These are phyloP conservation scores for Ceramica pisi DNA, from an alignment of 2,888 invertebrate genomes.

Conservation along the genomic window DNA sequence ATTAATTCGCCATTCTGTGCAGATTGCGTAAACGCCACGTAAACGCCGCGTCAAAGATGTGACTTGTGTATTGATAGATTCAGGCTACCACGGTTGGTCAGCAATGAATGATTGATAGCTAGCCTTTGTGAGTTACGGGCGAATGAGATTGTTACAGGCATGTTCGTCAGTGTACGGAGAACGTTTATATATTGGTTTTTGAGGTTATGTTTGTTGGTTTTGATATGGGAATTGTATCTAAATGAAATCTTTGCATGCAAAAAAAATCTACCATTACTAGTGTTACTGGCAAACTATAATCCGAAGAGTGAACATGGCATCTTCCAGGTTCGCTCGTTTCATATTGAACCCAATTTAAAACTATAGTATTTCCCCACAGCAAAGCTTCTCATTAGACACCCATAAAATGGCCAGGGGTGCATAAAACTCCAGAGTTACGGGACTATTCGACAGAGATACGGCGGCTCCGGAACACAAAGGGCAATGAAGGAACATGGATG, in stretches of 20 bases:
- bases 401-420: too few species aligned
- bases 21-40: constrained; percentile 62
- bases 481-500: too few species aligned
- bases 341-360: too few species aligned
- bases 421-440: too few species aligned
- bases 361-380: too few species aligned
- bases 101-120: constrained; percentile 61
- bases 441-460: too few species aligned
- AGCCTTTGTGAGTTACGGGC: constrained; percentile 49
- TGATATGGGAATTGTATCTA: not conserved
- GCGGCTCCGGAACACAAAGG: too few species aligned
- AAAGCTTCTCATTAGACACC: too few species aligned
- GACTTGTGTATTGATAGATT: constrained; percentile 61
- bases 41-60: constrained; percentile 54
- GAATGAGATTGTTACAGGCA: constrained; percentile 29
- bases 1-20: constrained; percentile 66
- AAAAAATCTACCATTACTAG: not conserved
- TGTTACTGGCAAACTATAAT: not conserved
- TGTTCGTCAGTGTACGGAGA: not conserved
- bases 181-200: constrained; percentile 25
- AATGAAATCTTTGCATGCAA: not conserved
- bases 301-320: not conserved
- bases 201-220: not conserved
- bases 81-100: constrained; percentile 35
- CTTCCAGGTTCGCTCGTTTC: not conserved